Evolutionary conservation across 2,797 vertebrate species (phyloP).

Genomic region (Gobio occitaniae): DNA sequence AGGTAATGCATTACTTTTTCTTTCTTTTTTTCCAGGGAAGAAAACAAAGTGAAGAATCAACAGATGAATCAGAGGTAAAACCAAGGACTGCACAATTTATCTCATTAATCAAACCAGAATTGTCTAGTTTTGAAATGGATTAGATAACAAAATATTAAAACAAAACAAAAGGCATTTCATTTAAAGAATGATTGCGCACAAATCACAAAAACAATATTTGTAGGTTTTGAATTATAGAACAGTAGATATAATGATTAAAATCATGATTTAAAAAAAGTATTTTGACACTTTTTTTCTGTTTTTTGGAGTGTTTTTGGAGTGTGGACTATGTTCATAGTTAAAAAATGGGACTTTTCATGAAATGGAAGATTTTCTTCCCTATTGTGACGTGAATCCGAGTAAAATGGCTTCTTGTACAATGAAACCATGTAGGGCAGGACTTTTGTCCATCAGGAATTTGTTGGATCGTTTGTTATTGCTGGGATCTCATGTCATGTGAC

Average conservation of each 20-base stretch:
- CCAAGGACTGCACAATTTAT: not conserved
- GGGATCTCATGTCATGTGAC: no score
- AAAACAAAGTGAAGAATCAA: conserved; percentile 87
- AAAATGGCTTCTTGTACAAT: not conserved
- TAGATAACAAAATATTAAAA: not conserved
- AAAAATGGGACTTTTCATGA: not conserved
- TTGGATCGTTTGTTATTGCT: not conserved
- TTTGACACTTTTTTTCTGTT: not conserved
- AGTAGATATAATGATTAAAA: not conserved
- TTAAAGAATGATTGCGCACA: not conserved
- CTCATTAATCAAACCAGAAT: not conserved
- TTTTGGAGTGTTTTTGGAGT: not conserved
- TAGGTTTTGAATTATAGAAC: not conserved
- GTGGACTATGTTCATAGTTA: not conserved
- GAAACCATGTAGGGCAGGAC: not conserved
- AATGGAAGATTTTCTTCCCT: not conserved
- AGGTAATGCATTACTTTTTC: not conserved
- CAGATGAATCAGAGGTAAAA: conserved; percentile 96
- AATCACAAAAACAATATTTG: no score
- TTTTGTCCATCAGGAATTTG: not conserved
- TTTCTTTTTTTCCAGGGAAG: conserved; percentile 75
- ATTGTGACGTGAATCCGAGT: not conserved
- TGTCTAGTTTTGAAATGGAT: not conserved
- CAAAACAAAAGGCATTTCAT: not conserved
- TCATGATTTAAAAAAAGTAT: not conserved